A percentile compares a stretch with the other conserved stretches of the same genome.
These are phyloP conservation scores for Pangasius sanitwongsei DNA, from an alignment of 2,797 vertebrate genomes.

Conservation along the genomic window DNA sequence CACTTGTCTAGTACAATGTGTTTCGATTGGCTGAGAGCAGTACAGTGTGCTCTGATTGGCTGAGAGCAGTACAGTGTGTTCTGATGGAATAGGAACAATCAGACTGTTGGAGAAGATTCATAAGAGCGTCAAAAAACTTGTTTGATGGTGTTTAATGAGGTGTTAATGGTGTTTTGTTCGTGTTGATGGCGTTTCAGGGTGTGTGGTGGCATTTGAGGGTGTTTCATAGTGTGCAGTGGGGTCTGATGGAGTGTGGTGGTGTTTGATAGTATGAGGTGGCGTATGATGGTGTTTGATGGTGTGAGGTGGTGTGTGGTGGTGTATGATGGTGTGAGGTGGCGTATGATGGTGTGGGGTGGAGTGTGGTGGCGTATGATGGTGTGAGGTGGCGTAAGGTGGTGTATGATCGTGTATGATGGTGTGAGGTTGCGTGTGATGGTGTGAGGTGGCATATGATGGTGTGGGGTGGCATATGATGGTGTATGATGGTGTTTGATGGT, in stretches of 20 bases:
- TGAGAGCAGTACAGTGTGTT: not conserved
- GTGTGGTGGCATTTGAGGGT: not conserved
- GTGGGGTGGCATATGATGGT: not conserved
- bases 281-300: not conserved
- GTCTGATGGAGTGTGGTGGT: not conserved
- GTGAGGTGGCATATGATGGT: accelerated
- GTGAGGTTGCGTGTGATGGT: not conserved
- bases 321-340: not conserved
- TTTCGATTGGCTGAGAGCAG: not conserved
- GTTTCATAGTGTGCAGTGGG: not conserved
- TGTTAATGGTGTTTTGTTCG: not conserved
- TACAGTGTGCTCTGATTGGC: not conserved
- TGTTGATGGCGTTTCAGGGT: not conserved
- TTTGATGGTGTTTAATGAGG: not conserved
- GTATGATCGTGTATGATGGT: not conserved
- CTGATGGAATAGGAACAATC: not conserved
- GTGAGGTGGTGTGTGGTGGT: not conserved
- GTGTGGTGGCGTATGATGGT: not conserved
- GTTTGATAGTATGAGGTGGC: not conserved
- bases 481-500: not conserved
- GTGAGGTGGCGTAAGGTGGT: not conserved
- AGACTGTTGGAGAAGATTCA: not conserved
- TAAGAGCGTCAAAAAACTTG: not conserved
- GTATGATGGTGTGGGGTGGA: not conserved
- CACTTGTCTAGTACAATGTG: not conserved